A percentile compares a stretch with the other conserved stretches of the same genome.
Conservation (phyloP, 2,888 invertebrate species). For the Lepidonotus clava region DNA sequence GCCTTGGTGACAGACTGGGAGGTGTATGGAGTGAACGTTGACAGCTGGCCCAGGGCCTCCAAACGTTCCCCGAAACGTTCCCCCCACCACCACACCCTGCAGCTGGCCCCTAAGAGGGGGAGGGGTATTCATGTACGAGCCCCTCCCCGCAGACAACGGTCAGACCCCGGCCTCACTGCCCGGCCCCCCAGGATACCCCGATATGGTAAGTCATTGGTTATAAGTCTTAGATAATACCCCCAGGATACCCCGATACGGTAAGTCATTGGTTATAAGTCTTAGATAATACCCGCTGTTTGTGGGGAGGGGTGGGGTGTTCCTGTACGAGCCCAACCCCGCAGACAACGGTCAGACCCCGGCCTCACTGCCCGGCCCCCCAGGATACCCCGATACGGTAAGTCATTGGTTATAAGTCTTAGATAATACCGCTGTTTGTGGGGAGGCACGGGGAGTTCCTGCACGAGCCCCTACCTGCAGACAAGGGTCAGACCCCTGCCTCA, state of each 20-base stretch:
- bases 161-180: background rate
- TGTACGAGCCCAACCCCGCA: background rate
- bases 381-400: too few species aligned
- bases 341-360: slow-evolving; percentile 15
- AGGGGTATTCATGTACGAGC: background rate
- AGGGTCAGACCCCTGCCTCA: background rate
- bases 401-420: too few species aligned
- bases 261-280: background rate
- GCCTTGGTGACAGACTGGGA: slow-evolving; percentile 24
- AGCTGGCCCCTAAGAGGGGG: background rate
- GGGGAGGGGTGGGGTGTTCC: background rate
- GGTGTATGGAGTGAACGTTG: background rate
- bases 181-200: background rate
- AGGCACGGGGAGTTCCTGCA: background rate
- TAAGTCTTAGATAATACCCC: too few species aligned
- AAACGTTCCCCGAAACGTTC: background rate
- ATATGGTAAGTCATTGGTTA: too few species aligned
- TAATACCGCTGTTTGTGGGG: too few species aligned
- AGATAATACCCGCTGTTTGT: too few species aligned
- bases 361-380: background rate
- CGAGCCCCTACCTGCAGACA: background rate
- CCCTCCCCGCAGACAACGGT: background rate
- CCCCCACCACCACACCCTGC: background rate
- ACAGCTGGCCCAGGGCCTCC: background rate
- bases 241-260: slow-evolving; percentile 7